Conservation (phyloP, 2,888 invertebrate genomes). For the Fabriciana adippe region DNA sequence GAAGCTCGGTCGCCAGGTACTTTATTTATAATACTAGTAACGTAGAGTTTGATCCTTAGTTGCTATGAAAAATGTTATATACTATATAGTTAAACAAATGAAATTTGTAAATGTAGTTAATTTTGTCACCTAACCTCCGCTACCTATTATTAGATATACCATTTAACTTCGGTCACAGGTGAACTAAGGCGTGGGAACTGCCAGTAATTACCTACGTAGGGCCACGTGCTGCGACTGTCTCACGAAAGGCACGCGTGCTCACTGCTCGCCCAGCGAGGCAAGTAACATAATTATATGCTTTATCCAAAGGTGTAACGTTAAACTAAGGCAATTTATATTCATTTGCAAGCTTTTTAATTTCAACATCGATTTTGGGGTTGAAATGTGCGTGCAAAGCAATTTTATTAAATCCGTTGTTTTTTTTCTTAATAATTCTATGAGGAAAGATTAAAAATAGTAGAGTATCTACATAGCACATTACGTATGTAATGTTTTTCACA, state of each 20-base stretch:
- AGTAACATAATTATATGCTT: slow-evolving; percentile 61
- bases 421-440: not conserved
- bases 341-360: slow-evolving; percentile 26
- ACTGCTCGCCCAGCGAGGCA: slow-evolving; percentile 46
- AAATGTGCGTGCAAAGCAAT: not conserved
- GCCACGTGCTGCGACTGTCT: slow-evolving; percentile 58
- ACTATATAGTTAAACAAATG: too few relatives aligned
- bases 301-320: slow-evolving; percentile 45
- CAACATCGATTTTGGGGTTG: slow-evolving; percentile 11
- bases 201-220: slow-evolving; percentile 38
- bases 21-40: too few relatives aligned
- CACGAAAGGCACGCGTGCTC: slow-evolving; percentile 34
- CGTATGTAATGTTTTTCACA: too few relatives aligned
- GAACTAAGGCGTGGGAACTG: slow-evolving; percentile 47
- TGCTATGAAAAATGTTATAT: too few relatives aligned
- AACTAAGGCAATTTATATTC: slow-evolving; percentile 36
- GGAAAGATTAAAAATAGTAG: too few relatives aligned
- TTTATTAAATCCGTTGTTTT: not conserved
- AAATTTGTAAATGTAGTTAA: too few relatives aligned
- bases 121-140: not conserved
- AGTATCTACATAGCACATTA: too few relatives aligned
- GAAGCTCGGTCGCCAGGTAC: too few relatives aligned
- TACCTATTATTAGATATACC: not conserved
- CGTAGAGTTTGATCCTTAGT: too few relatives aligned
- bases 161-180: slow-evolving; percentile 37